phyloP scores from a whole-genome alignment of 1,140 invertebrate genomes.

The Telenomus remus region DNA sequence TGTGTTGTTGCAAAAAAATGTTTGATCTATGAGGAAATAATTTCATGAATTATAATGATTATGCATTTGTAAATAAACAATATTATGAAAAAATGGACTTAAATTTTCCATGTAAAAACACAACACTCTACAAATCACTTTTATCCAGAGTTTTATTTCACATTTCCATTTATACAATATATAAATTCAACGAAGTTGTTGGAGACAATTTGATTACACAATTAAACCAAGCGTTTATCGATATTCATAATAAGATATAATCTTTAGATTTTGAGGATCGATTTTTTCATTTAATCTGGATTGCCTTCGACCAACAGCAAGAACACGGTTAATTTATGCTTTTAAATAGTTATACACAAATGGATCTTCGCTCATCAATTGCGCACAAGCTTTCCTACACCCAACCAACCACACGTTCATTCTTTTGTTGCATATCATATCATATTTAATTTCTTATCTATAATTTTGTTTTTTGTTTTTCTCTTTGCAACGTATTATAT shows the following conservation, averaged over 20 bases:
- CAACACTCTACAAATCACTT: conserved; percentile 29
- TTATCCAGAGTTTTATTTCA: conserved; percentile 70
- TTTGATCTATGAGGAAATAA: too few species aligned
- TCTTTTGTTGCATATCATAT: conserved; percentile 45
- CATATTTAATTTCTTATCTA: conserved; percentile 43
- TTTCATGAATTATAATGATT: too few species aligned
- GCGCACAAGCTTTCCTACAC: conserved; percentile 70
- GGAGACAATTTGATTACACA: conserved; percentile 55
- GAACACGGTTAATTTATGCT: conserved; percentile 50
- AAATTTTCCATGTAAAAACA: background rate
- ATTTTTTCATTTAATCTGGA: conserved; percentile 24
- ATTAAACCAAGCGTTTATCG: conserved; percentile 22
- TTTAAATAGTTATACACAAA: conserved; percentile 63
- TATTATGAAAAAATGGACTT: background rate
- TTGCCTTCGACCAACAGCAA: conserved; percentile 51
- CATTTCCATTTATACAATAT: conserved; percentile 70
- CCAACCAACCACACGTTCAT: conserved; percentile 60
- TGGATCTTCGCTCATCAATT: conserved; percentile 67
- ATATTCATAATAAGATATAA: conserved; percentile 58
- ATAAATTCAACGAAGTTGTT: conserved; percentile 67
- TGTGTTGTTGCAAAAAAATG: too few species aligned
- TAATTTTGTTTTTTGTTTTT: conserved; percentile 23
- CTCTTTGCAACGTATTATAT: conserved; percentile 40
- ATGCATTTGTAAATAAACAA: background rate
- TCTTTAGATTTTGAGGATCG: conserved; percentile 22